Base-by-base conservation (phyloP, 2,797 vertebrate species). In the Parauchenoglanis punctatus region DNA sequence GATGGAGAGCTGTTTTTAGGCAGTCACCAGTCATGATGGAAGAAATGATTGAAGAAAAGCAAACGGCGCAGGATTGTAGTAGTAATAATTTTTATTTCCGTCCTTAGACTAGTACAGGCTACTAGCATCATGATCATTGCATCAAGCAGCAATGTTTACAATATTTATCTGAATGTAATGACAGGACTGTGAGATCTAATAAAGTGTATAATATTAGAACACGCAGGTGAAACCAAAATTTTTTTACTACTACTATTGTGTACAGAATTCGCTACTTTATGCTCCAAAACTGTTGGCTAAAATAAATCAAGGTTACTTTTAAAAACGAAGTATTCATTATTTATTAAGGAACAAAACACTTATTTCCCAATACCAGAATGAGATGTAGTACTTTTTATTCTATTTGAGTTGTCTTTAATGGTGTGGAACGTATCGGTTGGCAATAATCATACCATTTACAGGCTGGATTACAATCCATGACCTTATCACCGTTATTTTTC, bases 1-100 rank as follows among this genome's bases (percentile, higher is more conserved):
- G 91, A 93, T 78, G 84, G 91, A 92, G 86, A 89, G 73, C 88
- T 89, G 81, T 88, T 54, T 76, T 40, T 25, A 28, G n/a, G 46
- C 13, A 28, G 13, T 52, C 73, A 77, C 7, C 13, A 88, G 86
- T 95, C 92, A 94, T 6, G 8, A 77, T 44, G 90, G 88, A 94
- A 94, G 92, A 90, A 92, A 94, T 94, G 35, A 35, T 35, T 35
- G 35, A 35, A 89, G 93, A 94, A 88, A 90, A 88, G 83, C 91
- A 94, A 95, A 94, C 90, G 93, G 93, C 81, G 31, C 75, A 88
- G 86, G 87, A 91, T 23, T 78, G 73, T 63, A 40, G 40, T 40
- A 40, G 40, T 40, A 40, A 3, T 40, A 40, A 40, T 40, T 40
- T 40, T 40, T 40, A 40, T 40, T 40, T 40, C 40, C 40, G 40